Base-by-base conservation (phyloP, 2,113 vertebrate genomes). In the Perca fluviatilis region DNA sequence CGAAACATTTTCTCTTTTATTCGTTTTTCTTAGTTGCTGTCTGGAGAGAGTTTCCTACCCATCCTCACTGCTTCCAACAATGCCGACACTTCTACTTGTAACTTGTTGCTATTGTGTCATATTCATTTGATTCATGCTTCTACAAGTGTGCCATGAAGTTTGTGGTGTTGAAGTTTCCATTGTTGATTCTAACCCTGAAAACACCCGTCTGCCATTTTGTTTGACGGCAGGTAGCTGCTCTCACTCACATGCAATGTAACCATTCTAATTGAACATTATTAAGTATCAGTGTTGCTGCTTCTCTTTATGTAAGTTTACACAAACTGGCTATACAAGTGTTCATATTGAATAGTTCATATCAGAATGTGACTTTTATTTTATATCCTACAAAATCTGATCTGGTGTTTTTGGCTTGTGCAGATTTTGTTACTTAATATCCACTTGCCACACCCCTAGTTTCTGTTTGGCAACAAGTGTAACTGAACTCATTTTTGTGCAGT, bases 401-500 rank as follows among this genome's bases (percentile, higher is more conserved):
- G 21, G 14, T 27, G 23, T n/a, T 67, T 66, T 56, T 40, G 13
- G 27, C 47, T 21, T 6, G 5, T 66, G 23, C 10, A 9, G 18
- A 66, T 64, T 65, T 77, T n/a, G 15, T 61, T 60, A 18, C 27
- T 25, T 8, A 40, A 16, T 58, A 46, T 61, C 49, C 18, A 6
- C 15, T 53, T 66, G 21, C 36, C 12, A 4, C 12, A 27, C 36
- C 49, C 13, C 49, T 43, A 12, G 18, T 40, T 56, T 56, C 25
- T 79, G n/a, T 60, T 74, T 67, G 51, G 33, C 30, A 77, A 40
- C 27, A 36, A 84, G 25, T 56, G 53, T 64, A 40, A 51, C 60
- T 30, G 36, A 72, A 53, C 70, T 47, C 30, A 23, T 71, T n/a
- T 21, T 27, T 30, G 66, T 56, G 57, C 58, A 46, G 40, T 62